phyloP scores from a whole-genome alignment of 2,113 vertebrate species.

The Rhineura floridana region DNA sequence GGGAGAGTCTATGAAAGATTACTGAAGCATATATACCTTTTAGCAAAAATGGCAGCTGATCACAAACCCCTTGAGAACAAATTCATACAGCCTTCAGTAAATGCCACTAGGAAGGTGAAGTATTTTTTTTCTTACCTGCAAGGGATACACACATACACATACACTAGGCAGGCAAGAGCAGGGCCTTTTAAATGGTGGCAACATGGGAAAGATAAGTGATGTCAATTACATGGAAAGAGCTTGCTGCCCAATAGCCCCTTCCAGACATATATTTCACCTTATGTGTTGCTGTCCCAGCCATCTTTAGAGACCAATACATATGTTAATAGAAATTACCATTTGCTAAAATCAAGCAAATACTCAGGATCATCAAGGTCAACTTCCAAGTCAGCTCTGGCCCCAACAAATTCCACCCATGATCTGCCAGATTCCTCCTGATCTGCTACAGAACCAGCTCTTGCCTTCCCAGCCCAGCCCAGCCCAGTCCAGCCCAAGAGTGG shows the following conservation, averaged over 20 bases:
- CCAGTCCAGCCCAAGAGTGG: too few species aligned
- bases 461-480: too few species aligned
- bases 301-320: neutral
- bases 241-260: neutral
- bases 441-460: neutral
- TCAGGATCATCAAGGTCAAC: neutral
- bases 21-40: accelerated
- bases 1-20: neutral
- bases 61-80: neutral
- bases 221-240: neutral
- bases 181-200: neutral
- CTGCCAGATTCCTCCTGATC: neutral
- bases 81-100: neutral
- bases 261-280: neutral
- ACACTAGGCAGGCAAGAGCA: neutral
- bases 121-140: too few species aligned
- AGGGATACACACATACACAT: neutral
- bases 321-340: neutral
- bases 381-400: neutral
- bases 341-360: neutral
- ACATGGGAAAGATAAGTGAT: neutral
- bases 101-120: too few species aligned
- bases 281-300: neutral
- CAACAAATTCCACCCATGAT: neutral
- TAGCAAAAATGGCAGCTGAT: neutral